These are phyloP conservation scores for Thalpophila matura DNA, from an alignment of 2,888 invertebrate genomes.

Conservation along the genomic window DNA sequence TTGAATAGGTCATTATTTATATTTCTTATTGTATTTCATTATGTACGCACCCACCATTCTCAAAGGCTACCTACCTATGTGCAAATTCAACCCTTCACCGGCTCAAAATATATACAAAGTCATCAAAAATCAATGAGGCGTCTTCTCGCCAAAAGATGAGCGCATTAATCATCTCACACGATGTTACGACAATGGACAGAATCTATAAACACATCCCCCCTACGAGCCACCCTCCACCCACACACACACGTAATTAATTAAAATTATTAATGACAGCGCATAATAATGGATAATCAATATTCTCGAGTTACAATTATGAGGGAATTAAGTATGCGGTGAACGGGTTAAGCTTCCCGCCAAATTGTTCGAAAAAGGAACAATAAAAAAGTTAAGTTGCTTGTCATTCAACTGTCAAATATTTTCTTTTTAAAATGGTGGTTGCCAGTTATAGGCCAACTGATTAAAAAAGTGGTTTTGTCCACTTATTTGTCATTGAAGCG, in stretches of 20 bases:
- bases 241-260: slow-evolving; percentile 83
- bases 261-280: slow-evolving; percentile 87
- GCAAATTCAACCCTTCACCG: slow-evolving; percentile 56
- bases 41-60: slow-evolving; percentile 9
- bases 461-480: slow-evolving; percentile 35
- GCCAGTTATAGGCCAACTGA: slow-evolving; percentile 41
- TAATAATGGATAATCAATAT: slow-evolving; percentile 88
- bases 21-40: slow-evolving; percentile 22
- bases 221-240: slow-evolving; percentile 41
- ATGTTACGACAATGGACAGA: slow-evolving; percentile 74
- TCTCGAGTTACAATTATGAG: slow-evolving; percentile 67
- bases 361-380: slow-evolving; percentile 30
- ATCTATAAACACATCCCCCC: slow-evolving; percentile 65
- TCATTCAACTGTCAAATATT: slow-evolving; percentile 34
- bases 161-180: slow-evolving; percentile 86
- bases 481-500: background rate
- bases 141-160: slow-evolving; percentile 71
- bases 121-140: slow-evolving; percentile 84
- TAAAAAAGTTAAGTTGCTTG: slow-evolving; percentile 38
- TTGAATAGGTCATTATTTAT: slow-evolving; percentile 29
- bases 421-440: slow-evolving; percentile 21
- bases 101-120: slow-evolving; percentile 61
- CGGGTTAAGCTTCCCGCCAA: slow-evolving; percentile 44
- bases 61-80: slow-evolving; percentile 16
- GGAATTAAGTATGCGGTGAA: slow-evolving; percentile 52